These are phyloP conservation scores for Bombus huntii DNA, from an alignment of 1,140 invertebrate species.

Conservation along the genomic window DNA sequence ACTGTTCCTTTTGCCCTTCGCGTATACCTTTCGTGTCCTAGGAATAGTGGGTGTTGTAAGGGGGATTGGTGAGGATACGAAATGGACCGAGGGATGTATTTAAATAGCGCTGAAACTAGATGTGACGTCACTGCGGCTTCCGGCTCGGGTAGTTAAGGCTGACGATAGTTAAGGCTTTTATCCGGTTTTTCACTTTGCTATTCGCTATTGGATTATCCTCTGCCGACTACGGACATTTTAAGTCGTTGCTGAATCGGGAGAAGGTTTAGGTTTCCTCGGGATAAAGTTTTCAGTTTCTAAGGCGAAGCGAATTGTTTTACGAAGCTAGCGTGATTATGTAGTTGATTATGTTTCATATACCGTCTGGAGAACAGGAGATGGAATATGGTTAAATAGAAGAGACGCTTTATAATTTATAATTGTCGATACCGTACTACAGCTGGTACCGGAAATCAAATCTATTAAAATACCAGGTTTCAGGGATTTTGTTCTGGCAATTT, in stretches of 20 bases:
- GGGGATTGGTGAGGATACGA: background rate
- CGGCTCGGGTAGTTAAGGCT: constrained; percentile 18
- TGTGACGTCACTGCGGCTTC: constrained; percentile 65
- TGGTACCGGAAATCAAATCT: too few relatives aligned
- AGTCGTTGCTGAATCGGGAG: background rate
- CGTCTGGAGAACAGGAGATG: background rate
- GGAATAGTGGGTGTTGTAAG: background rate
- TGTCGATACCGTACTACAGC: too few relatives aligned
- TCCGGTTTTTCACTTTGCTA: background rate
- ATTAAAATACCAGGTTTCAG: too few relatives aligned
- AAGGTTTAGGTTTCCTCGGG: background rate
- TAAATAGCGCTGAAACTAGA: constrained; percentile 59
- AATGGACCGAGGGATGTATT: constrained; percentile 47
- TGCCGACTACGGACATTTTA: background rate
- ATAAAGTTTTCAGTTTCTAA: background rate
- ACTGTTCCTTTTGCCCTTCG: constrained; percentile 19
- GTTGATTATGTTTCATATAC: too few relatives aligned
- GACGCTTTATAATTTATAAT: too few relatives aligned
- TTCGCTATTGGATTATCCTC: background rate
- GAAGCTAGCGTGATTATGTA: background rate
- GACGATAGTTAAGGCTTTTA: constrained; percentile 18
- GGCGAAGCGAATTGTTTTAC: background rate
- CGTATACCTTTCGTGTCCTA: background rate
- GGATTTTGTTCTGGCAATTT: too few relatives aligned
- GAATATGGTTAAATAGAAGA: background rate